A percentile compares a stretch with the other conserved stretches of the same genome.
Conservation (phyloP, 2,797 vertebrate species). For the Ara ararauna region DNA sequence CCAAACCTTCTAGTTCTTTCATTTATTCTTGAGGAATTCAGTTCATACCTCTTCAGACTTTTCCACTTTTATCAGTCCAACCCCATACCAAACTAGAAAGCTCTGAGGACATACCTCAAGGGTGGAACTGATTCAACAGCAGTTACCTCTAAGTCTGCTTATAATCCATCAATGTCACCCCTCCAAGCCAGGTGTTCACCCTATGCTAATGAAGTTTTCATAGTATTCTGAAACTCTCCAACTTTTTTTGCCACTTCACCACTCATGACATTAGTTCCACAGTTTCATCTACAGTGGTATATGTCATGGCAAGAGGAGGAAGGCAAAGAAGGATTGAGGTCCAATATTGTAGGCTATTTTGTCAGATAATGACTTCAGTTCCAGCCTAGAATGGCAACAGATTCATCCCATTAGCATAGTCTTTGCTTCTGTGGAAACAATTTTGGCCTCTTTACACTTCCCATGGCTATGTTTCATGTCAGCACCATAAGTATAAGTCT, state of each 20-base stretch:
- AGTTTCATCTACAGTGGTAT: not conserved
- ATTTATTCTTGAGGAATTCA: not conserved
- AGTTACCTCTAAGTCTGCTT: not conserved
- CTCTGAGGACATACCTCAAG: not conserved
- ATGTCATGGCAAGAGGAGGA: not conserved
- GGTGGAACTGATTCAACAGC: not conserved
- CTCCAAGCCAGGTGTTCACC: not conserved
- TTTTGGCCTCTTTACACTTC: not conserved
- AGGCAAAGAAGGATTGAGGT: not conserved
- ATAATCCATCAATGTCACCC: not conserved
- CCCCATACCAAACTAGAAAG: not conserved
- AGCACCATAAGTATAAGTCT: not conserved
- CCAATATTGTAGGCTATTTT: not conserved
- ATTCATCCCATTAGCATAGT: rapidly evolving
- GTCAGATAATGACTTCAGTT: not conserved
- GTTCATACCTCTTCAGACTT: not conserved
- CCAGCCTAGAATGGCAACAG: not conserved
- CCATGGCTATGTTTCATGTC: not conserved
- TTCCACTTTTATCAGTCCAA: not conserved
- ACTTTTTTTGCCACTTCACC: not conserved
- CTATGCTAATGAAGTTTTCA: not conserved
- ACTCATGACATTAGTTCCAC: not conserved
- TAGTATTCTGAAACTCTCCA: not conserved
- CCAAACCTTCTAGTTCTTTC: not conserved
- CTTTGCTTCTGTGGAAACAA: not conserved